Conservation (phyloP, 92 coral and sea anemone genomes). For the Phenganax subtilis region DNA sequence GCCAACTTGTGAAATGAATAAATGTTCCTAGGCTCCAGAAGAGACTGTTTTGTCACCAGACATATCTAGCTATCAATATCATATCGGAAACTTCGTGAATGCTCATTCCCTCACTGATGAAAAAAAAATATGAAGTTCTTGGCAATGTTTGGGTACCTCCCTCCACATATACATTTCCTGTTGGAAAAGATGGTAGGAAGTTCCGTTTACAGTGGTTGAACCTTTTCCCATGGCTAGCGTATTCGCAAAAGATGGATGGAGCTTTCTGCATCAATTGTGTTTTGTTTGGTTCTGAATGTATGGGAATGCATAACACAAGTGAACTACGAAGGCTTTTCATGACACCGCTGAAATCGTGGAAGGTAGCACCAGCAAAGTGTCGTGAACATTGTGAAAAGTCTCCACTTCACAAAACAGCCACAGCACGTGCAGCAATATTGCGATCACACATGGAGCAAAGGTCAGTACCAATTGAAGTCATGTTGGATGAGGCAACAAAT, state of each 20-base stretch:
- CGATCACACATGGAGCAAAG: slow-evolving; percentile 17
- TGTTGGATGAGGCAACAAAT: slow-evolving; percentile 25
- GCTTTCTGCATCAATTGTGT: slow-evolving; percentile 27
- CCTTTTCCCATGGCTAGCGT: slow-evolving; percentile 29
- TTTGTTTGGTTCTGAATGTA: slow-evolving; percentile 30
- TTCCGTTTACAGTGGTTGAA: slow-evolving; percentile 35
- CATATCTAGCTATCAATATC: background rate
- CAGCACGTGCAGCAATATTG: slow-evolving; percentile 3
- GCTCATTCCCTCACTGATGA: slow-evolving; percentile 20
- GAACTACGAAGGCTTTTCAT: slow-evolving; percentile 32
- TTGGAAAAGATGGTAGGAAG: background rate
- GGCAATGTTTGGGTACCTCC: slow-evolving; percentile 36
- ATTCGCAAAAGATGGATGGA: slow-evolving; percentile 30
- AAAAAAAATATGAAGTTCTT: slow-evolving; percentile 32
- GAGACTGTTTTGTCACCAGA: no score
- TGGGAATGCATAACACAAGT: slow-evolving; percentile 4
- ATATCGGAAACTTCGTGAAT: slow-evolving; percentile 33
- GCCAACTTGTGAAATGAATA: no score
- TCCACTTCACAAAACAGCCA: slow-evolving; percentile 20
- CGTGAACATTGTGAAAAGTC: slow-evolving; percentile 24
- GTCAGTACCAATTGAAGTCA: slow-evolving; percentile 22
- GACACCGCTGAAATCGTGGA: background rate
- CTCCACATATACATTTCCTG: slow-evolving; percentile 9
- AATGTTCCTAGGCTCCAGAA: no score
- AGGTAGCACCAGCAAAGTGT: slow-evolving; percentile 1